Base-by-base conservation (phyloP, 2,888 invertebrate species). In the Andrena bicolor region DNA sequence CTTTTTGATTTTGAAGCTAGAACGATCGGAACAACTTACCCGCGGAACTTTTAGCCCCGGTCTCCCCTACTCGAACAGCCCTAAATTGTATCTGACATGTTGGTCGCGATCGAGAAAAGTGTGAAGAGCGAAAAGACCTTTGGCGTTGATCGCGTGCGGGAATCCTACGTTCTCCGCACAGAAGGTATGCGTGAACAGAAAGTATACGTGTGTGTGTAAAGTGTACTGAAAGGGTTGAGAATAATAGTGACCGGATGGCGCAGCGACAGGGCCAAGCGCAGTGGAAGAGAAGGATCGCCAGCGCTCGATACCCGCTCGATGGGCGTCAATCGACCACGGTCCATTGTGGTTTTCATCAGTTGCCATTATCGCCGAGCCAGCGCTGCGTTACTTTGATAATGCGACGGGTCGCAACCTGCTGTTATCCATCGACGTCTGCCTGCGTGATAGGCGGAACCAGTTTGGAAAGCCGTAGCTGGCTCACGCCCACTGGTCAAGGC, bases 371-470 rank as follows among this genome's bases (percentile, higher is more conserved):
- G 64, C 51, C 26, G 49, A 20, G 48, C 56, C 53, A 64, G n/a
- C 41, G 23, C 66, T 32, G 56, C 30, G 51, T 75, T 78, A 76
- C 68, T 63, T 35, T 13, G 83, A 74, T 80, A 80, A 76, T 49
- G 58, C 74, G 76, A 82, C 41, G 23, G 26, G 49, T 64, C 53
- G 49, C 83, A 71, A 82, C 71, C 76, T 69, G 83, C 69, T 84
- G 71, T 85, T 85, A 72, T 41, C 51, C 64, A 53, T 56, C 30
- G 26, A 72, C 60, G 72, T 48, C 23, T 74, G 61, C 41, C 53
- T 68, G 23, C 74, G 70, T 35, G 58, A 80, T 82, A 82, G 53
- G 71, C 80, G 79, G 75, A 82, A 83, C 76, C 74, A 80, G 71
- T 80, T 80, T 63, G 58, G 58, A 83, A 82, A 85, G 73, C 79